These are phyloP conservation scores for Taenaris catops DNA, from an alignment of 2,888 invertebrate species.

Conservation along the genomic window DNA sequence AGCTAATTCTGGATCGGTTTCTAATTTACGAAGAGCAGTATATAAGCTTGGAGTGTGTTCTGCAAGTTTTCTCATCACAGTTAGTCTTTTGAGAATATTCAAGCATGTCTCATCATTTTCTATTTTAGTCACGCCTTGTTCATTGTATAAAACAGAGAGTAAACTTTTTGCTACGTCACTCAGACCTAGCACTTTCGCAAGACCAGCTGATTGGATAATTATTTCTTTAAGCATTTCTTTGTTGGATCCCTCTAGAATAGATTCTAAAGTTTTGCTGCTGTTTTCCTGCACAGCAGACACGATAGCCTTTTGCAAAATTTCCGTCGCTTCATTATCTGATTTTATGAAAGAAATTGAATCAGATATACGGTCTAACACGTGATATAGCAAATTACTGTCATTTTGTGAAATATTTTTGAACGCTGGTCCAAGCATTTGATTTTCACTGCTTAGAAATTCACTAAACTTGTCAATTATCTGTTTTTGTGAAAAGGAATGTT, in stretches of 20 bases:
- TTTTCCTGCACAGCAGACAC: constrained; percentile 82
- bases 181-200: constrained; percentile 85
- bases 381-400: constrained; percentile 80
- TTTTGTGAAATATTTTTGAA: constrained; percentile 83
- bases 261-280: constrained; percentile 79
- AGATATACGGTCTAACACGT: constrained; percentile 81
- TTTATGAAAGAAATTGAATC: constrained; percentile 79
- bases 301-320: constrained; percentile 84
- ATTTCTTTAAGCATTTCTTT: constrained; percentile 62
- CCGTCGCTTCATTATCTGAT: constrained; percentile 83
- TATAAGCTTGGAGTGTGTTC: constrained; percentile 82
- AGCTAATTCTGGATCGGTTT: constrained; percentile 83
- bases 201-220: constrained; percentile 82
- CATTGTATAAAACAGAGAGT: constrained; percentile 72
- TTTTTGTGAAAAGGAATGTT: constrained; percentile 72
- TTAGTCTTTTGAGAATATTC: constrained; percentile 84
- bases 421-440: constrained; percentile 80
- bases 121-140: constrained; percentile 76
- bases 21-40: constrained; percentile 81
- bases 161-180: constrained; percentile 81
- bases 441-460: constrained; percentile 82
- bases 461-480: constrained; percentile 82
- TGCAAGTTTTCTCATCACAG: constrained; percentile 85
- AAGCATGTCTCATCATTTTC: constrained; percentile 80
- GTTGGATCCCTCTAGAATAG: constrained; percentile 70